Evolutionary conservation across 2,113 vertebrate species (phyloP).

Genomic region (Todiramphus chloris): DNA sequence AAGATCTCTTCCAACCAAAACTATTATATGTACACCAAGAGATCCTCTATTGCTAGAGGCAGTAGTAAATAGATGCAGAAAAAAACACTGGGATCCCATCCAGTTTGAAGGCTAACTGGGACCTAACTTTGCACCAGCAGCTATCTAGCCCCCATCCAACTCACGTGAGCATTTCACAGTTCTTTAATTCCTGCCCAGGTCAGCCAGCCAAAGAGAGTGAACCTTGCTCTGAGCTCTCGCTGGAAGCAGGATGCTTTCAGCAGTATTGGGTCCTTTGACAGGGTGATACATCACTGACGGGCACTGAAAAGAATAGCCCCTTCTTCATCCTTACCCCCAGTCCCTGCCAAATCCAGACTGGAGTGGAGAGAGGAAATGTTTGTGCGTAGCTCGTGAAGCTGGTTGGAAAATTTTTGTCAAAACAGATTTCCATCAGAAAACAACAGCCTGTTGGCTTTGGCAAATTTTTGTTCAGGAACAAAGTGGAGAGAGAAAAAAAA

Average conservation of each 20-base stretch:
- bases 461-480: constrained; percentile 49
- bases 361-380: constrained; percentile 20
- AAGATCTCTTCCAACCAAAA: not conserved
- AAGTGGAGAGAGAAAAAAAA: constrained; percentile 44
- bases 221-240: not conserved
- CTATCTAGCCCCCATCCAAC: not conserved
- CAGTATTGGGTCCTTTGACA: not conserved
- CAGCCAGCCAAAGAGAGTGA: not conserved
- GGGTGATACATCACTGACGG: not conserved
- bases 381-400: not conserved
- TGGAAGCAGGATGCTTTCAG: not conserved
- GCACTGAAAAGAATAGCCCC: not conserved
- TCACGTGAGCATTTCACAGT: not conserved
- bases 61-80: not conserved
- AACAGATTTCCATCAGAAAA: constrained; percentile 54
- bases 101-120: not conserved
- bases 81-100: not conserved
- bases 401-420: constrained; percentile 49
- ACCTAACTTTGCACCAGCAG: not conserved
- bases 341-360: constrained; percentile 16
- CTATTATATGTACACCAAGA: not conserved
- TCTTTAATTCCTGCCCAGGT: not conserved
- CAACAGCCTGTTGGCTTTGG: constrained; percentile 56
- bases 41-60: not conserved
- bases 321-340: not conserved